phyloP scores from a whole-genome alignment of 2,797 vertebrate species.

The Acanthiza pusilla region DNA sequence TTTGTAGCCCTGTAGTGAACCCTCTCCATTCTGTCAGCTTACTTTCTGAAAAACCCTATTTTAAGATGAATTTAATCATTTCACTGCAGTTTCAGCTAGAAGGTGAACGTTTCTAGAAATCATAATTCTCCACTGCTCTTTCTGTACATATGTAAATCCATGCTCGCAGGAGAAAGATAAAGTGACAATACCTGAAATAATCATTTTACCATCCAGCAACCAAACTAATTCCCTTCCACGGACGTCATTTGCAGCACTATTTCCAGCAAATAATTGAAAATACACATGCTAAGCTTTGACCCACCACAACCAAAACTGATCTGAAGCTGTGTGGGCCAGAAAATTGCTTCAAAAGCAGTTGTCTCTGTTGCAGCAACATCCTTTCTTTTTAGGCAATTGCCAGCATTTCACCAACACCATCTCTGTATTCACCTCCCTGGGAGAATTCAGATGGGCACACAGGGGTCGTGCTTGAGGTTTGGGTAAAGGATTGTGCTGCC shows the following conservation, averaged over 20 bases:
- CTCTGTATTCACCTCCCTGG: fast-evolving
- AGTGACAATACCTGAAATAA: conserved; percentile 22
- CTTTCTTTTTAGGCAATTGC: not conserved
- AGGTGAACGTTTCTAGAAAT: not conserved
- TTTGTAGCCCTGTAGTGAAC: not conserved
- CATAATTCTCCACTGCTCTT: not conserved
- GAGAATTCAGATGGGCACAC: not conserved
- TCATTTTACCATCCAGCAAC: not conserved
- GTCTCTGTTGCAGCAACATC: not conserved
- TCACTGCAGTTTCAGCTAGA: not conserved
- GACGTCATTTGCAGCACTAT: not conserved
- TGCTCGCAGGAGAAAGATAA: not conserved
- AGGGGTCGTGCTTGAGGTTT: fast-evolving
- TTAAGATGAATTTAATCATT: conserved; percentile 15
- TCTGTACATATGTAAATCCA: conserved; percentile 5
- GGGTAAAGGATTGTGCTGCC: not conserved
- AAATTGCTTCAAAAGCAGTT: not conserved
- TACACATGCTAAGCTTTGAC: not conserved
- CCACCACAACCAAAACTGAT: not conserved
- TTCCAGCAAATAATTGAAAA: not conserved
- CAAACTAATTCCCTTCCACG: not conserved
- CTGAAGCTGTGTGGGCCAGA: not conserved
- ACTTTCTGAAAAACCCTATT: not conserved
- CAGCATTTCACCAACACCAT: not conserved
- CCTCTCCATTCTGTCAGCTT: not conserved